Conservation (phyloP, 2,797 vertebrate genomes). For the Enteromius viviparus region DNA sequence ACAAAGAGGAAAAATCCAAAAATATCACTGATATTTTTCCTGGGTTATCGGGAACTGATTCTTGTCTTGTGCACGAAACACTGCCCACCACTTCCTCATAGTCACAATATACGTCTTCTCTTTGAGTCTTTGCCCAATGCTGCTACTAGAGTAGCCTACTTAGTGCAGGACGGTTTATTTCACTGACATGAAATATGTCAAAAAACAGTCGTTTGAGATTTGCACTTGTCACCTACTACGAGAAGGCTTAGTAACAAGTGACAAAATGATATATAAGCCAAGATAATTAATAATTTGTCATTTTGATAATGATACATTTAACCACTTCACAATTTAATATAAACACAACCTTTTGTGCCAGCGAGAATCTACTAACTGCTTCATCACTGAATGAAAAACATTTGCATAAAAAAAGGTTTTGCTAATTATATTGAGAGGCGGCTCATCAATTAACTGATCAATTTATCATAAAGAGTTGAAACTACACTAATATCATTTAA, state of each 20-base stretch:
- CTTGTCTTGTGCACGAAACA: neutral
- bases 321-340: neutral
- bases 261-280: neutral
- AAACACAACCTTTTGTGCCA: neutral
- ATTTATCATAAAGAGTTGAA: neutral
- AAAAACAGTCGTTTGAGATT: neutral
- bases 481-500: neutral
- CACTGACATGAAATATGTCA: neutral
- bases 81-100: slow-evolving; percentile 7
- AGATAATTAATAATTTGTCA: neutral
- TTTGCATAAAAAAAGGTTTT: neutral
- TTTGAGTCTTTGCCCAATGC: neutral
- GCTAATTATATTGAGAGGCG: neutral
- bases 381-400: neutral
- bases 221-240: neutral
- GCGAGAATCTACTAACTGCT: neutral
- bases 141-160: neutral
- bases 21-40: neutral
- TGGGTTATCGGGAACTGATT: slow-evolving; percentile 35
- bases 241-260: neutral
- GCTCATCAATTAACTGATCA: neutral
- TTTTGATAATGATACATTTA: neutral
- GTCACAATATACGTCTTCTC: neutral
- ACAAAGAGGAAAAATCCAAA: slow-evolving; percentile 36
- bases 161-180: neutral